These are phyloP conservation scores for Nothoprocta perdicaria DNA, from an alignment of 2,113 vertebrate genomes.

Conservation along the genomic window DNA sequence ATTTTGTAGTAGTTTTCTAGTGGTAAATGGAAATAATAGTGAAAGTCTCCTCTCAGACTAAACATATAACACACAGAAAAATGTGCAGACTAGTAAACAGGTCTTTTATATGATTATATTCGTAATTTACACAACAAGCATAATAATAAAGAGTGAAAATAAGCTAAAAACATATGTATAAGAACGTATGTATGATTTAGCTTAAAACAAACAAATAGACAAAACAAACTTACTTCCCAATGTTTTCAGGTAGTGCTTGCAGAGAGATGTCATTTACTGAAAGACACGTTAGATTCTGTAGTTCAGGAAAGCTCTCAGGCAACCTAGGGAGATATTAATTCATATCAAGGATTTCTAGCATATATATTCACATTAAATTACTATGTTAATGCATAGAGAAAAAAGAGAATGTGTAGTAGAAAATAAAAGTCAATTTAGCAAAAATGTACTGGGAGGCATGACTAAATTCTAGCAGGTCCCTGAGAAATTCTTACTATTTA, in stretches of 20 bases:
- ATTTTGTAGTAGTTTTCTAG: neutral
- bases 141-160: neutral
- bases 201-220: neutral
- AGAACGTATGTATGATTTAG: neutral
- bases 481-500: neutral
- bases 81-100: neutral
- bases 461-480: neutral
- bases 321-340: slow-evolving; percentile 81
- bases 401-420: neutral
- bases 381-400: neutral
- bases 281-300: slow-evolving; percentile 94
- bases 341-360: slow-evolving; percentile 28
- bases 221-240: slow-evolving; percentile 92
- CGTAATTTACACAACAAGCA: neutral
- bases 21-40: neutral
- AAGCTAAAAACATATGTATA: neutral
- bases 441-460: neutral
- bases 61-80: neutral
- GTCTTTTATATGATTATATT: neutral
- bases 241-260: slow-evolving; percentile 94
- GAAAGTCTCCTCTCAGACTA: neutral
- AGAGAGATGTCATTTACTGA: slow-evolving; percentile 99
- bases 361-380: neutral
- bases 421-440: neutral
- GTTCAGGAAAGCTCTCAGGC: slow-evolving; percentile 94